A percentile compares a stretch with the other conserved stretches of the same genome.
phyloP scores from a whole-genome alignment of 2,797 vertebrate genomes.

The Tolypeutes matacus region DNA sequence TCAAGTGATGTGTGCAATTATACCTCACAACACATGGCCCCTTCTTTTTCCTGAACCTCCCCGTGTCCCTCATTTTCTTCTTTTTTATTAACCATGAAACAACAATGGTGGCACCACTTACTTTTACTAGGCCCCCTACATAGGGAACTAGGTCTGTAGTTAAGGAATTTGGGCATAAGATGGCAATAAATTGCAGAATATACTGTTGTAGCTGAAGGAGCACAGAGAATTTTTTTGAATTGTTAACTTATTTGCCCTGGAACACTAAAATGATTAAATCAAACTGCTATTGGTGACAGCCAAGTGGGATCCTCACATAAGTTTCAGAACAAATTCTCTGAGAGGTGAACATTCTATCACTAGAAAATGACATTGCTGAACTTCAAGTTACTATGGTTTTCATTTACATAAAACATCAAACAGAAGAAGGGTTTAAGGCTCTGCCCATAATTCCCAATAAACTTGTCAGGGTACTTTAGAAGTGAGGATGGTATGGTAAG shows the following conservation, averaged over 20 bases:
- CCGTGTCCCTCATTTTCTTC: not conserved
- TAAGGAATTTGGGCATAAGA: not conserved
- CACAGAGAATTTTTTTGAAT: not conserved
- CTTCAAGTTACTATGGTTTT: not conserved
- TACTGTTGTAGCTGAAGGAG: not conserved
- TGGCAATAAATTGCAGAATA: not conserved
- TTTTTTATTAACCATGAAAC: not conserved
- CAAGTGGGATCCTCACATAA: not conserved
- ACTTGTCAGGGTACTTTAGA: slow-evolving; percentile 20
- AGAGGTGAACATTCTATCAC: not conserved
- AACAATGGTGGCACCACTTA: not conserved
- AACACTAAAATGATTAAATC: slow-evolving; percentile 49
- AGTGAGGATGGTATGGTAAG: not conserved
- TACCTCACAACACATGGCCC: not conserved
- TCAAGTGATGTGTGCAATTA: not conserved
- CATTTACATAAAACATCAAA: not conserved
- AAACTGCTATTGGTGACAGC: not conserved
- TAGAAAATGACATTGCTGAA: not conserved
- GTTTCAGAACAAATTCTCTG: not conserved
- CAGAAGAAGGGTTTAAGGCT: not conserved
- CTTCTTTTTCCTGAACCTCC: not conserved
- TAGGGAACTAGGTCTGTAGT: not conserved
- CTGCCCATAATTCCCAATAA: not conserved
- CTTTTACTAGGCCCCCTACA: not conserved
- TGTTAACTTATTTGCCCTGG: not conserved